These are phyloP conservation scores for Eulemur albifrons DNA, from an alignment of 2,797 vertebrate species.

Conservation along the genomic window DNA sequence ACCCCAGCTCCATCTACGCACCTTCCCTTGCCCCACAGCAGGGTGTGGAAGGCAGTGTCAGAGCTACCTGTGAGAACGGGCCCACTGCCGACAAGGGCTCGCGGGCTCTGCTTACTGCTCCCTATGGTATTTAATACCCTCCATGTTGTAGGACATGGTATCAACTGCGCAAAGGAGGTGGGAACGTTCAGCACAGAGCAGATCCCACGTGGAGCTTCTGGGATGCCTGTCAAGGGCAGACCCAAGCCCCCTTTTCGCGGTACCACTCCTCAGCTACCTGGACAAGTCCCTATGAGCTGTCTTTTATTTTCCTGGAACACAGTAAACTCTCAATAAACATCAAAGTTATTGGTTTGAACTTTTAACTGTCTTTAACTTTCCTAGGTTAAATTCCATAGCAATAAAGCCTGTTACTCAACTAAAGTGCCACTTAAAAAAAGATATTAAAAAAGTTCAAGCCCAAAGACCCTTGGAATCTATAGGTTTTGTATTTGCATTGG, in stretches of 20 bases:
- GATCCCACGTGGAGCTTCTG: not conserved
- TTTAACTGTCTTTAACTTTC: not conserved
- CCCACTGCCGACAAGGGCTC: not conserved
- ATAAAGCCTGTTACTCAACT: not conserved
- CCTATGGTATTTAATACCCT: not conserved
- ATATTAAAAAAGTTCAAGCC: not conserved
- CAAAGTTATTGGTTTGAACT: not conserved
- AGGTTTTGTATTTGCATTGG: not conserved
- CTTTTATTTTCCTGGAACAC: not conserved
- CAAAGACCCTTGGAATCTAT: not conserved
- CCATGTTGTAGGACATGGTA: fast-evolving
- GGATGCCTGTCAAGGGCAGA: not conserved
- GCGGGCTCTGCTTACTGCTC: not conserved
- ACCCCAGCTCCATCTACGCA: not conserved
- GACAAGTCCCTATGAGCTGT: not conserved
- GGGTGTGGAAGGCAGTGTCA: not conserved
- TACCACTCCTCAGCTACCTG: too few species aligned
- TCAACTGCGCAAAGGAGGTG: not conserved
- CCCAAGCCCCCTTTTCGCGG: not conserved
- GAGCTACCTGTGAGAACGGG: not conserved
- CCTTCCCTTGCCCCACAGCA: too few species aligned
- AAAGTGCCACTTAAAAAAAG: not conserved
- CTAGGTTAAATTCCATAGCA: not conserved
- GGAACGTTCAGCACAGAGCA: not conserved
- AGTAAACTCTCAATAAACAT: not conserved